Percentiles rank a stretch among this genome's conserved stretches.
phyloP scores from a whole-genome alignment of 2,888 invertebrate genomes.

The Ceriagrion tenellum region DNA sequence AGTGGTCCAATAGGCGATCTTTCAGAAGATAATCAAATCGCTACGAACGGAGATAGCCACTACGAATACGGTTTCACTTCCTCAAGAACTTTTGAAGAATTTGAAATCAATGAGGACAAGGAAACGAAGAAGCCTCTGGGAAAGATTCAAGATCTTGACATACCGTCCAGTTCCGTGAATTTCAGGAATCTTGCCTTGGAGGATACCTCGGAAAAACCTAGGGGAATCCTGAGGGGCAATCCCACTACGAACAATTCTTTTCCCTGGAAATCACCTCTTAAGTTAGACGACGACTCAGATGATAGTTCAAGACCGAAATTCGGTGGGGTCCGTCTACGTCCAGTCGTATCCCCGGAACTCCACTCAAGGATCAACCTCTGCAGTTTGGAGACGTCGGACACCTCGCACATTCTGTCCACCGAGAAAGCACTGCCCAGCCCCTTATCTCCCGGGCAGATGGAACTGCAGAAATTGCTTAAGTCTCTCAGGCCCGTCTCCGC shows the following conservation, averaged over 20 bases:
- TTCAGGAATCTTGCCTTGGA: background rate
- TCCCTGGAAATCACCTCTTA: background rate
- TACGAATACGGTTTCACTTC: background rate
- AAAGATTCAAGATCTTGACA: background rate
- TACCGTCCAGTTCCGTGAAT: background rate
- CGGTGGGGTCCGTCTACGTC: slow-evolving; percentile 35
- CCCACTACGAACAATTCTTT: background rate
- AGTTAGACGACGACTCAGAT: background rate
- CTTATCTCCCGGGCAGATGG: slow-evolving; percentile 72
- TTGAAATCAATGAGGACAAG: slow-evolving; percentile 9
- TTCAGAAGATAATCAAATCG: background rate
- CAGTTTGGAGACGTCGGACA: background rate
- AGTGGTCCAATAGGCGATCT: slow-evolving; percentile 46
- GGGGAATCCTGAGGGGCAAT: background rate
- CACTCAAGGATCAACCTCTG: slow-evolving; percentile 14
- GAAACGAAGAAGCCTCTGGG: background rate
- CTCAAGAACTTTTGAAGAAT: slow-evolving; percentile 20
- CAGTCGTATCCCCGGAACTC: background rate
- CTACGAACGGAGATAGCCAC: background rate
- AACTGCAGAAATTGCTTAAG: slow-evolving; percentile 71
- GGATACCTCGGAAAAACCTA: slow-evolving; percentile 10
- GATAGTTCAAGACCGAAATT: slow-evolving; percentile 10
- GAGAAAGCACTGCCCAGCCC: background rate
- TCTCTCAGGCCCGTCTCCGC: slow-evolving; percentile 70
- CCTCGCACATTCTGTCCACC: background rate